These are phyloP conservation scores for Zaprionus bogoriensis DNA, from an alignment of 2,888 invertebrate genomes.

Conservation along the genomic window DNA sequence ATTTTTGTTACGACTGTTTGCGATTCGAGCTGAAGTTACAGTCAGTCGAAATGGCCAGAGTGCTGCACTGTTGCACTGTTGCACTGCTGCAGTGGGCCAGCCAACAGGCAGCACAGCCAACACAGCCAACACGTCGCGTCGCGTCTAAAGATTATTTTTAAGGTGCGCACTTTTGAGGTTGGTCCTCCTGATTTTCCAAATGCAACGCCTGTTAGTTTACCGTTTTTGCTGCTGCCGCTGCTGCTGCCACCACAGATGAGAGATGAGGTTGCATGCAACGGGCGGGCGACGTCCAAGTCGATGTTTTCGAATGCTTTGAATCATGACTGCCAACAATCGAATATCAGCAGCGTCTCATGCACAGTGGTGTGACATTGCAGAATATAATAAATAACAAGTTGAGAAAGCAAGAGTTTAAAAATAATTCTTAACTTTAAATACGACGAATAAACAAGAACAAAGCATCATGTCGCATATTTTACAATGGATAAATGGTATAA, in stretches of 20 bases:
- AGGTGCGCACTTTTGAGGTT: slow-evolving; percentile 78
- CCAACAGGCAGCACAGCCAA: too few relatives aligned
- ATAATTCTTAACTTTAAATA: too few relatives aligned
- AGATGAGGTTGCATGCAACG: slow-evolving; percentile 73
- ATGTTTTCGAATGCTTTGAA: slow-evolving; percentile 69
- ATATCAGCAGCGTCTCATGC: slow-evolving; percentile 54
- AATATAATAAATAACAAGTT: background rate
- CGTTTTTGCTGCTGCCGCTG: slow-evolving; percentile 54
- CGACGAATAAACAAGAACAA: too few relatives aligned
- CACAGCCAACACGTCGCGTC: slow-evolving; percentile 60
- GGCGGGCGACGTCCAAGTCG: slow-evolving; percentile 58
- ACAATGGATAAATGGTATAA: too few relatives aligned
- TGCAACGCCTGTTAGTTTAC: slow-evolving; percentile 79
- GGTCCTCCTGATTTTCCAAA: slow-evolving; percentile 78
- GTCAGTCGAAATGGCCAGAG: slow-evolving; percentile 21
- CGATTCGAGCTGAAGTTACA: slow-evolving; percentile 48
- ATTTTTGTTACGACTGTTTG: slow-evolving; percentile 62
- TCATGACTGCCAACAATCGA: slow-evolving; percentile 76
- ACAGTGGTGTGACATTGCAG: slow-evolving; percentile 18
- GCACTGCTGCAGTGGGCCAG: slow-evolving; percentile 56
- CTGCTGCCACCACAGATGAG: slow-evolving; percentile 55
- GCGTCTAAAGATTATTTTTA: slow-evolving; percentile 73
- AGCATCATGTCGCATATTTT: too few relatives aligned
- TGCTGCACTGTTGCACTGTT: too few relatives aligned
- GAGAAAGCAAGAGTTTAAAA: too few relatives aligned